Evolutionary conservation across 2,113 vertebrate genomes (phyloP).

Genomic region (Emydura subglobosa): DNA sequence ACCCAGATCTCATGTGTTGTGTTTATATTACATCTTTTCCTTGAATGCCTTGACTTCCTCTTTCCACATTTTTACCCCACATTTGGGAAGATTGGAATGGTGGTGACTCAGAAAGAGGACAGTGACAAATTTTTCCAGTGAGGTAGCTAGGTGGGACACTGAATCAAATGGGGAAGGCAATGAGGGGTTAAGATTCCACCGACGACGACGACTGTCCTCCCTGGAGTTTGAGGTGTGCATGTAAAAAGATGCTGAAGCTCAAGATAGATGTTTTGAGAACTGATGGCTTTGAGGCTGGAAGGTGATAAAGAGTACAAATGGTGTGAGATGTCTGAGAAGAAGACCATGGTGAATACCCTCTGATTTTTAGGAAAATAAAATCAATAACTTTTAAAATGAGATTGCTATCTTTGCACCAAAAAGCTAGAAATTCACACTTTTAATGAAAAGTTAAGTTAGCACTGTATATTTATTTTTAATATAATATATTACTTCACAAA

Average conservation of each 20-base stretch:
- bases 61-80: neutral
- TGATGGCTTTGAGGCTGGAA: neutral
- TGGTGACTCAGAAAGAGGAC: too few relatives aligned
- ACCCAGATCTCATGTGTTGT: neutral
- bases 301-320: neutral
- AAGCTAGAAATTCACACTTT: neutral
- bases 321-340: neutral
- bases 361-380: neutral
- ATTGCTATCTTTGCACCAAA: neutral
- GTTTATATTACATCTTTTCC: accelerated
- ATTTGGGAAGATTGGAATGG: neutral
- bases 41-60: neutral
- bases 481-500: neutral
- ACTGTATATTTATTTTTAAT: neutral
- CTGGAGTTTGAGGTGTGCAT: neutral
- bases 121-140: neutral
- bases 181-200: neutral
- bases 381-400: neutral
- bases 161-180: neutral
- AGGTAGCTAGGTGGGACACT: neutral
- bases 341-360: neutral
- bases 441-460: neutral
- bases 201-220: neutral
- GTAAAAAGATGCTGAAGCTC: neutral
- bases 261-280: neutral